Conservation (phyloP, 2,113 vertebrate species). For the Vulpes vulpes region DNA sequence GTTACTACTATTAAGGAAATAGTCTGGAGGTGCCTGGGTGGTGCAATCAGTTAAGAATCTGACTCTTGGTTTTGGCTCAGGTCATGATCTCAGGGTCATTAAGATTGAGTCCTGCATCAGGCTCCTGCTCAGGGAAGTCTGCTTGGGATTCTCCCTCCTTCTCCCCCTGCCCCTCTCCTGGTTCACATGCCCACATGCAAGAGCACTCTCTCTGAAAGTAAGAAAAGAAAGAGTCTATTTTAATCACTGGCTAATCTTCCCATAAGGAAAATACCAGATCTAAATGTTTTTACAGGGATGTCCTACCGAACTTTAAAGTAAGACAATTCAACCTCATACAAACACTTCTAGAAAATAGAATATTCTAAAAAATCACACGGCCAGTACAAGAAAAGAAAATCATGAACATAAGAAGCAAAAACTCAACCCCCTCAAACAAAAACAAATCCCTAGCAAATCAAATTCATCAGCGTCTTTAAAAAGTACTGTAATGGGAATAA, state of each 20-base stretch:
- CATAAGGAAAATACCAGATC: not conserved
- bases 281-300: not conserved
- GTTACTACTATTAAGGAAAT: not conserved
- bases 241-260: not conserved
- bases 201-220: too few species aligned
- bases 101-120: too few species aligned
- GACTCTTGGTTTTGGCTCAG: too few species aligned
- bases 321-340: not conserved
- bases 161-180: not conserved
- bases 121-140: too few species aligned
- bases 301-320: not conserved
- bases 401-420: not conserved
- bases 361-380: not conserved
- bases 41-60: too few species aligned
- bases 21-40: not conserved
- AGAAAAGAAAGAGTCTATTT: not conserved
- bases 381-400: conserved; percentile 7
- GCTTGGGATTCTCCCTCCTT: not conserved
- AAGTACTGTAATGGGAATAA: too few species aligned
- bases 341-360: not conserved
- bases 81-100: too few species aligned
- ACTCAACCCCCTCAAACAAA: not conserved
- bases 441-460: not conserved
- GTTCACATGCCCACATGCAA: too few species aligned
- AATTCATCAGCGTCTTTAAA: too few species aligned